These are phyloP conservation scores for Cosmia pyralina DNA, from an alignment of 2,888 invertebrate genomes.

Conservation along the genomic window DNA sequence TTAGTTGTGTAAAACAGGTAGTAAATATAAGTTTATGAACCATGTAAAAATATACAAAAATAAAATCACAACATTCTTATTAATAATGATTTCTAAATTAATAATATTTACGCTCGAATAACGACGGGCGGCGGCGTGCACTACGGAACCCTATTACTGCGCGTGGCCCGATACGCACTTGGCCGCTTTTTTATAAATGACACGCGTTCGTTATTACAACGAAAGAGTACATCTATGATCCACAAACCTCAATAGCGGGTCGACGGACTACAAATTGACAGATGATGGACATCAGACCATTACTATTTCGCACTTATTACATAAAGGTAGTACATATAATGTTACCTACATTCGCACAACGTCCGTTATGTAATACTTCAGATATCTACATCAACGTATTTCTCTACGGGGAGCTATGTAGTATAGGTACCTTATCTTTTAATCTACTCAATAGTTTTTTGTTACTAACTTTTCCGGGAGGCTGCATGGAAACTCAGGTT, in stretches of 20 bases:
- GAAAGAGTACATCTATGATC: background rate
- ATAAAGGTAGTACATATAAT: conserved; percentile 41
- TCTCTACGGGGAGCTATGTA: conserved; percentile 6
- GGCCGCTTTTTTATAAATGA: no score
- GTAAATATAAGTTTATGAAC: no score
- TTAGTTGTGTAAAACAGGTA: no score
- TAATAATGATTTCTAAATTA: no score
- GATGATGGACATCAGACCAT: conserved; percentile 37
- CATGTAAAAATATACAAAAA: no score
- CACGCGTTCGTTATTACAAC: no score
- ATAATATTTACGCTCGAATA: no score
- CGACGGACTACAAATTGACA: conserved; percentile 40
- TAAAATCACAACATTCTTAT: no score
- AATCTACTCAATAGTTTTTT: conserved; percentile 13
- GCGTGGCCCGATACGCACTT: no score
- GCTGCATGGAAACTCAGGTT: conserved; percentile 40
- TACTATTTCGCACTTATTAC: conserved; percentile 24
- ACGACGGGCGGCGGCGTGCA: no score
- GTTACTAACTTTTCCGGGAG: conserved; percentile 42
- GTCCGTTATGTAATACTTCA: conserved; percentile 30
- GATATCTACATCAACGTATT: conserved; percentile 12
- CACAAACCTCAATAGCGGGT: conserved; percentile 36
- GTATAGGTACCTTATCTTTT: conserved; percentile 8
- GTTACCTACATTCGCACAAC: conserved; percentile 20
- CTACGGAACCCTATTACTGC: no score